Evolutionary conservation across 2,797 vertebrate species (phyloP).

Genomic region (Malurus leucopterus): DNA sequence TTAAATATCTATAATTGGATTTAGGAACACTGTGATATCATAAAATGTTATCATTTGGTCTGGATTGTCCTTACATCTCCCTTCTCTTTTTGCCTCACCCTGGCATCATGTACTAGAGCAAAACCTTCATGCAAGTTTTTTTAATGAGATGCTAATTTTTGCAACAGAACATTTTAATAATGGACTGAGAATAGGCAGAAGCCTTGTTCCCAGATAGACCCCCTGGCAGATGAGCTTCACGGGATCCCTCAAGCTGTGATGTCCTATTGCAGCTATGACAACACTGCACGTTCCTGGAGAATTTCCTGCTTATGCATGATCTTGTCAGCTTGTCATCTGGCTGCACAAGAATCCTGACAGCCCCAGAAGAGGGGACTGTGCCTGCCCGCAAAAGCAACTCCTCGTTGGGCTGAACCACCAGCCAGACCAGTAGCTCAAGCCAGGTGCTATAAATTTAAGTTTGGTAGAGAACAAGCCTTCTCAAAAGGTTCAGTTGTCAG

Average conservation of each 20-base stretch:
- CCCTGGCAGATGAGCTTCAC: accelerated
- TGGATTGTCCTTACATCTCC: not conserved
- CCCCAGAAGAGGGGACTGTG: not conserved
- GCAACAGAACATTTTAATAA: not conserved
- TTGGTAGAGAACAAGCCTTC: not conserved
- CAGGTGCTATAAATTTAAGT: not conserved
- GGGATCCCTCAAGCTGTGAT: not conserved
- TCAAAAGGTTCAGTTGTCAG: not conserved
- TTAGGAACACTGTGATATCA: not conserved
- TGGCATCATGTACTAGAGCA: not conserved
- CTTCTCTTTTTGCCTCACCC: not conserved
- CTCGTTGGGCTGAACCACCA: not conserved
- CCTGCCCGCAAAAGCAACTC: not conserved
- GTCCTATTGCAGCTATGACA: not conserved
- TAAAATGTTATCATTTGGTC: not conserved
- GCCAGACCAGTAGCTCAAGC: not conserved
- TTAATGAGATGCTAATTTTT: not conserved
- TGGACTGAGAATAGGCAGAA: not conserved
- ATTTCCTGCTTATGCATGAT: not conserved
- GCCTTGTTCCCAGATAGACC: not conserved
- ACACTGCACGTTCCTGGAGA: not conserved
- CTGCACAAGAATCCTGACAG: accelerated
- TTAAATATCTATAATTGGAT: not conserved
- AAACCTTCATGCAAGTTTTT: not conserved
- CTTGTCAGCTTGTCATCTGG: not conserved